Evolutionary conservation across 2,113 vertebrate species (phyloP), one percentile per base, ranked within the genome.

Genomic region (Dicaeum eximium): DNA sequence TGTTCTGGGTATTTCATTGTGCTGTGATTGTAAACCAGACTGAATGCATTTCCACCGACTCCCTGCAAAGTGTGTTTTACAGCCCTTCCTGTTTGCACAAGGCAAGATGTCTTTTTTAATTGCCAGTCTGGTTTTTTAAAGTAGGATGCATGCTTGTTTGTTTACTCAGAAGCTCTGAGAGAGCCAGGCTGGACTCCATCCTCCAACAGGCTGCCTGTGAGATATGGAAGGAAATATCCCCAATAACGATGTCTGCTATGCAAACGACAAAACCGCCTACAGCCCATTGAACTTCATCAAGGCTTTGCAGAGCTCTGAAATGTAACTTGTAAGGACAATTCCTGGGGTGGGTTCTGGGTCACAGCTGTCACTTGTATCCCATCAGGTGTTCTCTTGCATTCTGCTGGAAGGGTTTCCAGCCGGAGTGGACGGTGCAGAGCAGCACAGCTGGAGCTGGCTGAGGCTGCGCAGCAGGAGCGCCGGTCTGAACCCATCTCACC

Each of bases 11-110:
- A 86, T 97, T 96, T 97, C 95, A 95, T 87, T 95, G 92, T 96
- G 86, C 93, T 96, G 91, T 96, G 95, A 96, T 97, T 96, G 96
- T 96, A 94, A 97, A 97, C 91, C 51, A 97, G 74, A 85, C 94
- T 51, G 81, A 96, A 93, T 6, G 53, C 40, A 8, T 80, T 92
- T 67, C 64, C 88, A 97, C 96, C 5, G 86, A 71, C 92, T 96
- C 92, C 92, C 92, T 86, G 79, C 86, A 64, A 93, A 96, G 93
- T 8, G 53, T 75, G 66, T 82, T 96, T 95, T 95, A 95, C 88
- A 88, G 85, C 92, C 86, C 71, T 80, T 89, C 91, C 91, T 88
- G 88, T 71, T 78, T 81, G 88, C 47, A 93, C 93, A 56, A 87
- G 4, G 74, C 80, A 77, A 92, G 78, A 88, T 65, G 84, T 62